Conservation (phyloP, 92 coral and sea anemone genomes). For the Umimayanthus chanpuru region DNA sequence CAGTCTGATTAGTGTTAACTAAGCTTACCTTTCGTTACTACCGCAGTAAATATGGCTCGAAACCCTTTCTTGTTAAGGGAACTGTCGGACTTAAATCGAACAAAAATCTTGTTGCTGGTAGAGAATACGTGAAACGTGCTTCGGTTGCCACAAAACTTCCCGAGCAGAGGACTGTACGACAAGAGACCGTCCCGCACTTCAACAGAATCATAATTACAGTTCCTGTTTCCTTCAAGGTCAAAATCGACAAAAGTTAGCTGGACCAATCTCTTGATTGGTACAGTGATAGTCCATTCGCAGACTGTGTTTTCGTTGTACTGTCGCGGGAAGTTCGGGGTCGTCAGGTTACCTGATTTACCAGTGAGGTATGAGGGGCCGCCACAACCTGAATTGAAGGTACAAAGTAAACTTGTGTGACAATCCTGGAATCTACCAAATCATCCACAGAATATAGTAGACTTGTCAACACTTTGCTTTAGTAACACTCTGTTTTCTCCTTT, state of each 20-base stretch:
- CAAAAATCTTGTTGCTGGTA: slow-evolving; percentile 57
- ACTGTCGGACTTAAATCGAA: slow-evolving; percentile 67
- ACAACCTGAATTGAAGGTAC: slow-evolving; percentile 7
- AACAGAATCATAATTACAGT: slow-evolving; percentile 82
- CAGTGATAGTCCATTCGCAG: slow-evolving; percentile 62
- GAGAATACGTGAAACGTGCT: slow-evolving; percentile 65
- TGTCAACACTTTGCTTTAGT: too few relatives aligned
- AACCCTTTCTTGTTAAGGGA: slow-evolving; percentile 66
- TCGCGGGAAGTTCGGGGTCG: slow-evolving; percentile 64
- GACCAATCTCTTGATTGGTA: slow-evolving; percentile 37
- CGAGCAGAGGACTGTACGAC: slow-evolving; percentile 54
- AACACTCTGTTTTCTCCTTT: too few relatives aligned
- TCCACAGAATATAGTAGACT: too few relatives aligned
- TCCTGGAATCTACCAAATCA: too few relatives aligned
- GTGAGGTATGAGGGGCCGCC: neutral
- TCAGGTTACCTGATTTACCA: slow-evolving; percentile 49
- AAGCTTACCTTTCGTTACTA: slow-evolving; percentile 21
- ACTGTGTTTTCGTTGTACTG: slow-evolving; percentile 44
- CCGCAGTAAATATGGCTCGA: slow-evolving; percentile 46
- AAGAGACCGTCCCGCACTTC: slow-evolving; percentile 77
- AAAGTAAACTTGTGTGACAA: neutral
- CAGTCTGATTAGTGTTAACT: too few relatives aligned
- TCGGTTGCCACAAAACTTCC: slow-evolving; percentile 74
- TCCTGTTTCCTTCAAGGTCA: slow-evolving; percentile 68
- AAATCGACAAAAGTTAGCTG: slow-evolving; percentile 72